Percentiles rank a stretch among this genome's conserved stretches.
phyloP scores from a whole-genome alignment of 2,888 invertebrate genomes.

The Hesperia comma region DNA sequence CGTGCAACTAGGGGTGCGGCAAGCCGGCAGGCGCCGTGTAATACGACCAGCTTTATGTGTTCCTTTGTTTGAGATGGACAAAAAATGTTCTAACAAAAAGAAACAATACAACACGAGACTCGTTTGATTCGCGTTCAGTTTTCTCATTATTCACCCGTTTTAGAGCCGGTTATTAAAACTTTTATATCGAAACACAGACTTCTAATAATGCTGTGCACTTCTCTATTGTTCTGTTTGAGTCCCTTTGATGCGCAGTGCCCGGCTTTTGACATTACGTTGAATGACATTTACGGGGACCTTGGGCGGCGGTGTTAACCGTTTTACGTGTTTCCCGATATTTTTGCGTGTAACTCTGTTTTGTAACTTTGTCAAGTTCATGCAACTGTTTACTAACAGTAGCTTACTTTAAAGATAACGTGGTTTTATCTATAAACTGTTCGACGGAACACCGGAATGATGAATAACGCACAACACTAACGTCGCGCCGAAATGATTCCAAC shows the following conservation, averaged over 20 bases:
- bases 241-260: slow-evolving; percentile 24
- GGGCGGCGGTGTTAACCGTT: neutral
- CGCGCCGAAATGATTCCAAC: too few species aligned
- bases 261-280: slow-evolving; percentile 25
- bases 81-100: slow-evolving; percentile 32
- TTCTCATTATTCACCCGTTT: slow-evolving; percentile 39
- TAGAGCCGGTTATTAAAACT: slow-evolving; percentile 38
- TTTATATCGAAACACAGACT: slow-evolving; percentile 34
- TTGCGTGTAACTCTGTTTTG: neutral
- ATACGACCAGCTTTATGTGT: slow-evolving; percentile 32
- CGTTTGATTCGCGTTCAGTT: slow-evolving; percentile 38
- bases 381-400: too few species aligned
- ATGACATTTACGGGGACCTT: slow-evolving; percentile 13
- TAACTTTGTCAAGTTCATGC: neutral
- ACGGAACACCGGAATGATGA: too few species aligned
- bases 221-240: slow-evolving; percentile 30
- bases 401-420: too few species aligned
- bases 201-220: slow-evolving; percentile 24
- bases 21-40: slow-evolving; percentile 7
- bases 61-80: slow-evolving; percentile 34
- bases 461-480: too few species aligned
- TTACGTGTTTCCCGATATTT: neutral
- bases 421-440: too few species aligned
- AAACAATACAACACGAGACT: slow-evolving; percentile 37
- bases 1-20: neutral